A percentile compares a stretch with the other conserved stretches of the same genome.
phyloP scores from a whole-genome alignment of 1,140 invertebrate genomes.

The Aradophagus sp. region DNA sequence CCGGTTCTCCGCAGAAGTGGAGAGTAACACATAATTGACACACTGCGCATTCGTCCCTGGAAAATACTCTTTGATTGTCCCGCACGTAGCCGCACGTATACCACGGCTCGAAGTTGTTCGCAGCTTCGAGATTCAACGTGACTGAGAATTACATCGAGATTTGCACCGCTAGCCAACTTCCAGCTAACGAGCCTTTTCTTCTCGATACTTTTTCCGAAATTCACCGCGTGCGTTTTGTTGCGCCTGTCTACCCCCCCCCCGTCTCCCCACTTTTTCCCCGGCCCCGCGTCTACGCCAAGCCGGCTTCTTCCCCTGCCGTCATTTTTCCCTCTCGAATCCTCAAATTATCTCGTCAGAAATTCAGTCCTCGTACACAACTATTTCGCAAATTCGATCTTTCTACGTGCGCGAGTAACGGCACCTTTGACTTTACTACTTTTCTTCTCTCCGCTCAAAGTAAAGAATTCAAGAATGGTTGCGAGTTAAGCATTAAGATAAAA shows the following conservation, averaged over 20 bases:
- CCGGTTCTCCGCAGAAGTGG: slow-evolving; percentile 13
- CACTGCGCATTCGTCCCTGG: slow-evolving; percentile 29
- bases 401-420: slow-evolving; percentile 59
- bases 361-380: slow-evolving; percentile 70
- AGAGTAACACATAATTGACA: slow-evolving; percentile 44
- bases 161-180: slow-evolving; percentile 43
- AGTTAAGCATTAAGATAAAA: slow-evolving; percentile 48
- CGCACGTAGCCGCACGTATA: slow-evolving; percentile 41
- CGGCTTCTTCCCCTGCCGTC: slow-evolving; percentile 35
- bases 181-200: slow-evolving; percentile 62
- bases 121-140: slow-evolving; percentile 51
- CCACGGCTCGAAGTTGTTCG: slow-evolving; percentile 40
- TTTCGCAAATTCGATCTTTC: slow-evolving; percentile 72
- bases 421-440: slow-evolving; percentile 50
- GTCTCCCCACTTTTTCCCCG: too few species aligned
- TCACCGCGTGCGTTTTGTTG: slow-evolving; percentile 56
- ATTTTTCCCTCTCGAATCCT: slow-evolving; percentile 61
- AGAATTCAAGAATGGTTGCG: slow-evolving; percentile 45
- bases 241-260: background rate
- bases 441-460: slow-evolving; percentile 44
- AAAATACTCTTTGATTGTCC: slow-evolving; percentile 49
- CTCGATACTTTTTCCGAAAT: slow-evolving; percentile 58
- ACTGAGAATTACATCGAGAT: slow-evolving; percentile 55
- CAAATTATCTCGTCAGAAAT: slow-evolving; percentile 72
- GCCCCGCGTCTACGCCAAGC: too few species aligned